These are phyloP conservation scores for Mycalesis mineus DNA, from an alignment of 2,888 invertebrate genomes.

Conservation along the genomic window DNA sequence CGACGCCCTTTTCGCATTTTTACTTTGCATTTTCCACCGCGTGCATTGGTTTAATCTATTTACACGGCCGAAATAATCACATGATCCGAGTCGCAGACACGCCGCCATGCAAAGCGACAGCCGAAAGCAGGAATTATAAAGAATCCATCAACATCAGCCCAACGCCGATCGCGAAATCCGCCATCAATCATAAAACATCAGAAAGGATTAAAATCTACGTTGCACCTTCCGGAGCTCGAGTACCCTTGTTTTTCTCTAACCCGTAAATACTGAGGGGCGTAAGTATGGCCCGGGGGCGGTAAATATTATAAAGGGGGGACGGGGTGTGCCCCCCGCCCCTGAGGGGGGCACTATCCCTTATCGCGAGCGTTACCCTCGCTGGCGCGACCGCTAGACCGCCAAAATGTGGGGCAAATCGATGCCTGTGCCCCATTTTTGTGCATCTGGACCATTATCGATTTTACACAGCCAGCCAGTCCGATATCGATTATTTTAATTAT, in stretches of 20 bases:
- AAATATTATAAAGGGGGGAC: conserved; percentile 73
- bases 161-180: conserved; percentile 72
- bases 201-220: conserved; percentile 79
- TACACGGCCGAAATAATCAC: conserved; percentile 42
- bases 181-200: conserved; percentile 78
- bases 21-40: conserved; percentile 15
- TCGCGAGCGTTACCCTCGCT: conserved; percentile 77
- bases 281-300: conserved; percentile 78
- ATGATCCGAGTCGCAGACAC: conserved; percentile 49
- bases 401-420: conserved; percentile 78
- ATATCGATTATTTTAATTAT: conserved; percentile 30
- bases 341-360: conserved; percentile 77
- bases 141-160: conserved; percentile 73
- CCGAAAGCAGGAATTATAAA: conserved; percentile 57
- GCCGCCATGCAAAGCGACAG: conserved; percentile 40
- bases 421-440: conserved; percentile 75
- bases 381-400: conserved; percentile 70
- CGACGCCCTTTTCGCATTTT: conserved; percentile 23
- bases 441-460: conserved; percentile 78
- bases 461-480: conserved; percentile 36
- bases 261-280: conserved; percentile 79
- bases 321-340: conserved; percentile 56
- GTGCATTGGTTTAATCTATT: conserved; percentile 28
- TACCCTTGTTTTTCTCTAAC: conserved; percentile 79
- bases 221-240: conserved; percentile 77